Conservation (phyloP, 2,797 vertebrate species). For the Podarcis lilfordi region DNA sequence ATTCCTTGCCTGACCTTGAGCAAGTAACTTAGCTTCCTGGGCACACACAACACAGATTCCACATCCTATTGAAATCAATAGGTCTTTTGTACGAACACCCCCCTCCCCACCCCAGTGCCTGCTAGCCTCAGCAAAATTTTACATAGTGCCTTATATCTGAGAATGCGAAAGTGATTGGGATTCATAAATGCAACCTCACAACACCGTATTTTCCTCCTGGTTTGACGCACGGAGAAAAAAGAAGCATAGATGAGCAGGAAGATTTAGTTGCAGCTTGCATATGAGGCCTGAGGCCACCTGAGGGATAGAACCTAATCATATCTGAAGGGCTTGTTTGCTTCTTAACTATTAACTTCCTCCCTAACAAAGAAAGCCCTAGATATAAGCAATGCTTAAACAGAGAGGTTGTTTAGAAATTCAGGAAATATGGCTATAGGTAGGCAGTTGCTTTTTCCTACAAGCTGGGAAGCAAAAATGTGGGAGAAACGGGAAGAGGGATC, state of each 20-base stretch:
- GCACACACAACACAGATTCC: background rate
- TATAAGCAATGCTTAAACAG: background rate
- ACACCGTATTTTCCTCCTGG: background rate
- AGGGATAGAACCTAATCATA: background rate
- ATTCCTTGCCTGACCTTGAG: background rate
- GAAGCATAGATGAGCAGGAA: background rate
- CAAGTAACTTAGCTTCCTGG: background rate
- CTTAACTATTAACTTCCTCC: background rate
- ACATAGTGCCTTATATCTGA: background rate
- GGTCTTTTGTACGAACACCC: background rate
- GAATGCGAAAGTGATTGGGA: background rate
- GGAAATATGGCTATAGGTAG: background rate
- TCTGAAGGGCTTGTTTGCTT: background rate
- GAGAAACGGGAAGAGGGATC: background rate
- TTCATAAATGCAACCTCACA: background rate
- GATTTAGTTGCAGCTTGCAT: background rate
- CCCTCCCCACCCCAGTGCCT: background rate
- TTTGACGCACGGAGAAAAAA: background rate
- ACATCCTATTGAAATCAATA: conserved; percentile 1
- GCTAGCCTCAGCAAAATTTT: background rate
- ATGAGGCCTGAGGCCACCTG: background rate
- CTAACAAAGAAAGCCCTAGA: background rate
- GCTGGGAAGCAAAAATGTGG: background rate
- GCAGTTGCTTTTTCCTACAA: background rate
- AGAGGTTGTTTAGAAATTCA: background rate